A percentile compares a stretch with the other conserved stretches of the same genome.
These are phyloP conservation scores for Callinectes sapidus DNA, from an alignment of 2,888 invertebrate genomes.

Conservation along the genomic window DNA sequence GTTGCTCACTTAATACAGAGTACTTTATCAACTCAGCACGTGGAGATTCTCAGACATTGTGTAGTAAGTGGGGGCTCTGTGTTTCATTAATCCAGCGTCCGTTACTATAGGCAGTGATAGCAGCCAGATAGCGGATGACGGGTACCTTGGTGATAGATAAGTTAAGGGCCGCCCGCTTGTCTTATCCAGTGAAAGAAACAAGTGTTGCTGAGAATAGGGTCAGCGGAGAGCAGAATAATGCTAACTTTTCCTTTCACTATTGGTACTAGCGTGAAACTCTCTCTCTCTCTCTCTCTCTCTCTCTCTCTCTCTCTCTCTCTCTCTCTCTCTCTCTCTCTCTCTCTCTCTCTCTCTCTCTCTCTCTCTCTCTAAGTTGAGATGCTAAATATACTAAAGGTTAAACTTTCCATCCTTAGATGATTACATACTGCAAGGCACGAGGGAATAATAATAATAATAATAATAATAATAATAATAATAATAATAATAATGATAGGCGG, in stretches of 20 bases:
- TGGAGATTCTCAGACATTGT: background rate
- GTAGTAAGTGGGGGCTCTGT: background rate
- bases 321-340: too few relatives aligned
- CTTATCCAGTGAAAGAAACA: background rate
- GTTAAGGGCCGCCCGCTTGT: too few relatives aligned
- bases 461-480: too few relatives aligned
- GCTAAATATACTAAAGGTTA: background rate
- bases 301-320: constrained; percentile 38
- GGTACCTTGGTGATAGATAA: background rate
- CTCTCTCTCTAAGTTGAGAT: background rate
- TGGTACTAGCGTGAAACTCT: background rate
- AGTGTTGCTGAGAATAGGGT: background rate
- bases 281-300: constrained; percentile 38
- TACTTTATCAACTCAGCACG: background rate
- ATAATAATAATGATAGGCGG: too few relatives aligned
- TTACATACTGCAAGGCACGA: background rate
- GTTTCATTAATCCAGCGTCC: background rate
- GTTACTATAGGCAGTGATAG: background rate
- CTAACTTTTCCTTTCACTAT: background rate
- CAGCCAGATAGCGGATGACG: background rate
- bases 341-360: too few relatives aligned
- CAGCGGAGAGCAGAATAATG: background rate
- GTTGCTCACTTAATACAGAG: background rate
- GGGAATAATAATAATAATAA: too few relatives aligned
- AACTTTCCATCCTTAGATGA: background rate